Conservation (phyloP, 1,140 invertebrate species). For the Zaprionus ornatus region DNA sequence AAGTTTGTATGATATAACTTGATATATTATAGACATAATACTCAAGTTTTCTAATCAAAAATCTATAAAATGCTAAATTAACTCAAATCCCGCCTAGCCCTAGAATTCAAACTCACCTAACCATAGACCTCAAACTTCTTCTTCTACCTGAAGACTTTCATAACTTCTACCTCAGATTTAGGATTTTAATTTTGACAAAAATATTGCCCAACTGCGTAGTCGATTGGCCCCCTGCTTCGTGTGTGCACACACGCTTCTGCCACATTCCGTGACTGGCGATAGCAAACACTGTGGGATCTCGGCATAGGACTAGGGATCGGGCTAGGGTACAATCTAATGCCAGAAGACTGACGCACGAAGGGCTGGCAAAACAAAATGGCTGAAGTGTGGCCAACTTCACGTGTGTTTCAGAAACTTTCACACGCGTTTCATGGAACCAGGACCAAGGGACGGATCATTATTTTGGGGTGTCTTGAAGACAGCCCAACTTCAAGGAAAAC, state of each 20-base stretch:
- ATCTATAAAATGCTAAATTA: no score
- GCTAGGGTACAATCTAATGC: constrained; percentile 10
- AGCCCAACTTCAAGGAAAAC: constrained; percentile 28
- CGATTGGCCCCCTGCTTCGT: constrained; percentile 6
- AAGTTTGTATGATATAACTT: no score
- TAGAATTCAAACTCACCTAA: no score
- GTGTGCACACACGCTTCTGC: constrained; percentile 62
- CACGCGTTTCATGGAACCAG: constrained; percentile 66
- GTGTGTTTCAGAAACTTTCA: constrained; percentile 57
- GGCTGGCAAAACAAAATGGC: constrained; percentile 68
- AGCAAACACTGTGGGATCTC: background rate
- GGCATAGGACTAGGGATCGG: background rate
- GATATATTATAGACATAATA: no score
- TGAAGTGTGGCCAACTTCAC: constrained; percentile 61
- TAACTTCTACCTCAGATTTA: background rate
- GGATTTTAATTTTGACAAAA: background rate
- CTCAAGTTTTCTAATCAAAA: no score
- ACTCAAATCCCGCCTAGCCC: no score
- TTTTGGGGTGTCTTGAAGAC: constrained; percentile 67
- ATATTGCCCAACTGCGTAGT: background rate
- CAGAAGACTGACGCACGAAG: constrained; percentile 17
- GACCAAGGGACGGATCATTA: constrained; percentile 24
- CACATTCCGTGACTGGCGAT: constrained; percentile 56
- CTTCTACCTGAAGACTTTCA: background rate
- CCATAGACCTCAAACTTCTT: no score